A percentile compares a stretch with the other conserved stretches of the same genome.
Evolutionary conservation across 2,797 vertebrate species (phyloP).

Genomic region (Clangula hyemalis): DNA sequence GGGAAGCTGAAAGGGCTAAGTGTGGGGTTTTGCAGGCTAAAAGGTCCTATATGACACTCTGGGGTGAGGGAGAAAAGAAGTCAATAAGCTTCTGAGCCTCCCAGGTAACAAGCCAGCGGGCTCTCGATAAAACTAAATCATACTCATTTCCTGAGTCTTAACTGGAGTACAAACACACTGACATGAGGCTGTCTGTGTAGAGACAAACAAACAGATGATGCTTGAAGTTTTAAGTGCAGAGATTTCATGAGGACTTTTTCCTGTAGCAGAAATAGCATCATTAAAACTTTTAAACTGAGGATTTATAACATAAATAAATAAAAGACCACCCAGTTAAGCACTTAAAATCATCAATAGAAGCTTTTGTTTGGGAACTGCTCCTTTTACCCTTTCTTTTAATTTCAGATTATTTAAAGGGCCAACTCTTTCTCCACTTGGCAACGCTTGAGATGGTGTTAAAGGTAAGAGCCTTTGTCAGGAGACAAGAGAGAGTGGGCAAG

Average conservation of each 20-base stretch:
- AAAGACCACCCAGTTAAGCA: not conserved
- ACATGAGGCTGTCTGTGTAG: not conserved
- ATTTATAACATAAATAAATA: not conserved
- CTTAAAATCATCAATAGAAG: not conserved
- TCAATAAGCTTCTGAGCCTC: not conserved
- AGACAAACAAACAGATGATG: not conserved
- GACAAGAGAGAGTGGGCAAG: not conserved
- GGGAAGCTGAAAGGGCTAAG: not conserved
- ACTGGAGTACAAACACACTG: not conserved
- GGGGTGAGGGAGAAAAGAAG: not conserved
- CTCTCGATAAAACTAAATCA: not conserved
- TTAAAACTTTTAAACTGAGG: not conserved
- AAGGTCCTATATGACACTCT: not conserved
- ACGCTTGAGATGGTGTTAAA: not conserved
- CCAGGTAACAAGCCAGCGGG: not conserved
- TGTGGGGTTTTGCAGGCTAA: not conserved
- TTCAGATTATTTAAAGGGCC: not conserved
- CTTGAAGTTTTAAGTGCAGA: not conserved
- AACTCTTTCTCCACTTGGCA: not conserved
- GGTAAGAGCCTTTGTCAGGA: not conserved
- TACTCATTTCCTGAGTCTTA: not conserved
- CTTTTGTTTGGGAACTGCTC: not conserved
- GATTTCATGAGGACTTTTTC: not conserved
- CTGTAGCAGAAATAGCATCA: not conserved
- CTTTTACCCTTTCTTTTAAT: not conserved